Evolutionary conservation across 1,140 invertebrate species (phyloP), one percentile per base, ranked within the genome.

Genomic region (Aricia agestis): DNA sequence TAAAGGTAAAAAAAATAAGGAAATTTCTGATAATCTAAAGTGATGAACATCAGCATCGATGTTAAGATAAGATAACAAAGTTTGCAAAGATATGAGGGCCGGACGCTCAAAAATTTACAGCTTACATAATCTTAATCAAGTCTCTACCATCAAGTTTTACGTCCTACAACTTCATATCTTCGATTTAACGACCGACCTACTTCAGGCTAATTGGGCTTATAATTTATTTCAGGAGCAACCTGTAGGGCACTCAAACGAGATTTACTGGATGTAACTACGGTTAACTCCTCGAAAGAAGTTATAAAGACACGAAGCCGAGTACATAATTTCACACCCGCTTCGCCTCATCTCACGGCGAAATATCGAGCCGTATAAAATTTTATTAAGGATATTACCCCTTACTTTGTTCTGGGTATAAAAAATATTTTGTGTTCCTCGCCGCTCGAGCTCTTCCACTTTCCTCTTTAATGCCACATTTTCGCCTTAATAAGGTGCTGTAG

Each of bases 281-380:
- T 69, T 69, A 69, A 81, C 74, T 67, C 77, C 74, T 82, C 74
- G 66, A 78, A 70, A 80, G 76, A 80, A 78, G 80, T 76, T 83
- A 81, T 87, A 89, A 89, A 86, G 75, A 74, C 78, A 78, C 77
- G 72, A 68, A 73, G 74, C 76, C 77, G 74, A 75, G 80, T 80
- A 87, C 82, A 89, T 87, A 86, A 91, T 87, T 87, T 91, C 80
- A 86, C 85, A 88, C 83, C 85, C 83, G 82, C 85, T 79, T 82
- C 83, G 81, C 82, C 89, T 91, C 89, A 89, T 91, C 86, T 84
- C 83, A 85, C 78, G 74, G 75, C 80, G 81, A 89, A 88, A 91
- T 89, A 89, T 89, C 88, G 86, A 87, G 85, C 82, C 82, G 78
- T 83, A 87, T 89, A 87, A 89, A 89, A 89, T 91, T 89, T 91